Evolutionary conservation across 2,888 invertebrate genomes (phyloP), one percentile per base, ranked within the genome.

Genomic region (Amphipoea oculea): DNA sequence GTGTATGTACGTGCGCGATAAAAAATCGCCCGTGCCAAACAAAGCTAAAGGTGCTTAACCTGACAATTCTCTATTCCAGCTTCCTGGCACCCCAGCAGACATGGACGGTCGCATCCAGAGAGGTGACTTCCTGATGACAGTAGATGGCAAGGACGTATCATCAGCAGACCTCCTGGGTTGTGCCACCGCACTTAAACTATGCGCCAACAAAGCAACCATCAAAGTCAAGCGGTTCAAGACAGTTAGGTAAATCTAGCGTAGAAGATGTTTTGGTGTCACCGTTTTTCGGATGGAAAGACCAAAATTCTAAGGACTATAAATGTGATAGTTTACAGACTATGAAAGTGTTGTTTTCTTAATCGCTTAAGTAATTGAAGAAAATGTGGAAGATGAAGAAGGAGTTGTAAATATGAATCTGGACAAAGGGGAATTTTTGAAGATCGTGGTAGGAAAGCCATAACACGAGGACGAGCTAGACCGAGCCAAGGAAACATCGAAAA

Each of bases 181-280:
- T 17, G 99, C 99, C 70, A 98, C 99, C 29, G 97, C 99, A 76
- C 97, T 99, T 88, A 99, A 99, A 96, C 98, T 99, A 87, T 98
- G 98, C 85, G 98, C 97, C 90, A 99, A 98, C 88, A 98, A 98
- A 95, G 98, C 99, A 87, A 97, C 97, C 86, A 97, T 99, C 93
- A 99, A 98, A 96, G 97, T 99, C 83, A 98, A 98, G 89, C 97
- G 99, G 94, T 98, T 99, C 93, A 99, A 99, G 96, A 98, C 98
- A 82, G 96, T 96, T 62, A 92, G 96, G 91, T 96, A 95, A 85
- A 79, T 40, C n/a, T 76, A 69, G 62, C 48, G 11, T 54, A 51
- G 7, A 69, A 73, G 54, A n/a, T 51, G 79, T 85, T 88, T 85
- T 85, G 82, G 86, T 88, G 88, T 88, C 86, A 84, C 81, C 68